Evolutionary conservation across 1,140 invertebrate genomes (phyloP).

Genomic region (Ylistrum balloti): DNA sequence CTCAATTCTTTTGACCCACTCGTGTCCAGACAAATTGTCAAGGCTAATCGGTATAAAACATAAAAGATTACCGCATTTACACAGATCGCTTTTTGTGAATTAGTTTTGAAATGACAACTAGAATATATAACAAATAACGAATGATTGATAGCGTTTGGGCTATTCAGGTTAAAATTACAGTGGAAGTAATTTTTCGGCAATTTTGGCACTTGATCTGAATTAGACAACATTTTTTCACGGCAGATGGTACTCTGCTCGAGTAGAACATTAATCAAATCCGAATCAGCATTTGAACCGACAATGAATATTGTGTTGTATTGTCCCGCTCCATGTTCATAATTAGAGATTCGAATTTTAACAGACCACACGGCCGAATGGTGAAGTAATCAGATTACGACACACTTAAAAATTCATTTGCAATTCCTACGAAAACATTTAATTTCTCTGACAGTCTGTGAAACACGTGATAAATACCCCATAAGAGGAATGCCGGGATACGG

Average conservation of each 20-base stretch:
- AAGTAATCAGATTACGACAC: conserved; percentile 16
- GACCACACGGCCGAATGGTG: neutral
- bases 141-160: neutral
- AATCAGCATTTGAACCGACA: conserved; percentile 33
- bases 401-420: conserved; percentile 17
- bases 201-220: neutral
- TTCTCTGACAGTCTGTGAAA: conserved; percentile 6
- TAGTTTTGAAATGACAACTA: neutral
- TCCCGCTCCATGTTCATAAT: conserved; percentile 10
- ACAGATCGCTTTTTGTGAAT: neutral
- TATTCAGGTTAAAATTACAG: neutral
- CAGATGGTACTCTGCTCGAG: conserved; percentile 8
- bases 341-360: conserved; percentile 16
- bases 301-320: conserved; percentile 29
- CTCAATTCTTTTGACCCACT: neutral
- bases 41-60: neutral
- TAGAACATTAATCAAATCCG: conserved; percentile 10
- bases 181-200: neutral
- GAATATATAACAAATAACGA: neutral
- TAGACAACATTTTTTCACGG: neutral
- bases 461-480: conserved; percentile 29
- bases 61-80: conserved; percentile 3
- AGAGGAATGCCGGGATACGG: conserved; percentile 21
- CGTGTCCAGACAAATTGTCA: neutral
- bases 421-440: conserved; percentile 35